These are phyloP conservation scores for Lampris megalopsis DNA, from an alignment of 2,113 vertebrate species.

Conservation along the genomic window DNA sequence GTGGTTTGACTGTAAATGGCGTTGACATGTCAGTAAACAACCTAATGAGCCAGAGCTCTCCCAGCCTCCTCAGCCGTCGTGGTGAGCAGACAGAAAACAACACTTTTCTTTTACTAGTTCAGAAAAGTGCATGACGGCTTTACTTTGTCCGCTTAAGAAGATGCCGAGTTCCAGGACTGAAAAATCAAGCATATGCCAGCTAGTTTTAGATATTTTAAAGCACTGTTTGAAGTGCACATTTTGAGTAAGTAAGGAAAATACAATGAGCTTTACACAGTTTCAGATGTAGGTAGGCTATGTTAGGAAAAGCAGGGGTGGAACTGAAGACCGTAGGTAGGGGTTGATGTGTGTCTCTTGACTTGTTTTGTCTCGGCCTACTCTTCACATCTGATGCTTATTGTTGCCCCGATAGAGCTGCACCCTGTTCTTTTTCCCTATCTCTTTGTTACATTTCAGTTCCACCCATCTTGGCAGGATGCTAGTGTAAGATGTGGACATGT, in stretches of 20 bases:
- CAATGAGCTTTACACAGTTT: neutral
- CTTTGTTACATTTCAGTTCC: conserved; percentile 29
- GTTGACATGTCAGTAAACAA: conserved; percentile 3
- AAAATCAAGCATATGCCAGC: neutral
- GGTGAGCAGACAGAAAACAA: neutral
- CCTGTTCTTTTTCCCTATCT: conserved; percentile 14
- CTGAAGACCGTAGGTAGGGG: neutral
- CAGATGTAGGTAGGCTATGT: neutral
- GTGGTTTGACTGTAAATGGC: conserved; percentile 42
- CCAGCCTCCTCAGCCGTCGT: no score
- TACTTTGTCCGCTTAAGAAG: no score
- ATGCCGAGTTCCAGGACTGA: neutral
- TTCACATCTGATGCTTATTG: conserved; percentile 53
- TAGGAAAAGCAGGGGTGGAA: neutral
- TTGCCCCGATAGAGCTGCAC: conserved; percentile 44
- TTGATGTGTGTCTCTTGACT: neutral
- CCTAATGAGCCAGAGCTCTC: neutral
- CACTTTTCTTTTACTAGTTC: no score
- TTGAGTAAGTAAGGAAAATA: neutral
- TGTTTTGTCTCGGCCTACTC: conserved; percentile 32
- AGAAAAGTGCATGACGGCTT: no score
- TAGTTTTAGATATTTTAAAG: neutral
- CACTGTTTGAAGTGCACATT: neutral
- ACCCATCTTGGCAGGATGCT: conserved; percentile 28
- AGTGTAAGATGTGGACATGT: conserved; percentile 23